phyloP scores from a whole-genome alignment of 2,797 vertebrate species.

The Diplodus puntazzo region DNA sequence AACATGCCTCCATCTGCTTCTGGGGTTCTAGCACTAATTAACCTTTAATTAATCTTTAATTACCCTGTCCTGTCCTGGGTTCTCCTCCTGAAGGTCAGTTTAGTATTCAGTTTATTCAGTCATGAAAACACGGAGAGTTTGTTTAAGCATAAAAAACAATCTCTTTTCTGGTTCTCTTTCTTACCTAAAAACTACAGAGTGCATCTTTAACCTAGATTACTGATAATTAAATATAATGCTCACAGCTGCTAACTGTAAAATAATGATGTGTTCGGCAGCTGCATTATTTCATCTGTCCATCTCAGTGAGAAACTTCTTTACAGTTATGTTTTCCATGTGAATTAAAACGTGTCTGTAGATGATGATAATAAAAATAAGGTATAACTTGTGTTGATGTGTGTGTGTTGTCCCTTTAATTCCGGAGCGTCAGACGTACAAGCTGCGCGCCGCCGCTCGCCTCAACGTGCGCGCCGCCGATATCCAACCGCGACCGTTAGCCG shows the following conservation, averaged over 20 bases:
- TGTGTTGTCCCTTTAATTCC: slow-evolving; percentile 24
- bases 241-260: background rate
- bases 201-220: background rate
- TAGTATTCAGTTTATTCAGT: too few relatives aligned
- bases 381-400: background rate
- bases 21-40: too few relatives aligned
- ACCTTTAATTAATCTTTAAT: too few relatives aligned
- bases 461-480: slow-evolving; percentile 81
- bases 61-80: too few relatives aligned
- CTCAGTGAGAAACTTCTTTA: background rate
- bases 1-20: too few relatives aligned
- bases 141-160: too few relatives aligned
- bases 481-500: slow-evolving; percentile 74
- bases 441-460: slow-evolving; percentile 55
- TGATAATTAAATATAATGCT: background rate
- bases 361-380: background rate
- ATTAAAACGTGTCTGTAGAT: background rate
- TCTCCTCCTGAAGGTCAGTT: too few relatives aligned
- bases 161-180: too few relatives aligned
- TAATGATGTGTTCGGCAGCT: background rate
- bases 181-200: too few relatives aligned
- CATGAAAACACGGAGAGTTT: too few relatives aligned
- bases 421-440: slow-evolving; percentile 18
- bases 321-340: background rate
- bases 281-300: background rate